A percentile compares a stretch with the other conserved stretches of the same genome.
Evolutionary conservation across 2,888 invertebrate species (phyloP).

Genomic region (Drosophila infuscata): DNA sequence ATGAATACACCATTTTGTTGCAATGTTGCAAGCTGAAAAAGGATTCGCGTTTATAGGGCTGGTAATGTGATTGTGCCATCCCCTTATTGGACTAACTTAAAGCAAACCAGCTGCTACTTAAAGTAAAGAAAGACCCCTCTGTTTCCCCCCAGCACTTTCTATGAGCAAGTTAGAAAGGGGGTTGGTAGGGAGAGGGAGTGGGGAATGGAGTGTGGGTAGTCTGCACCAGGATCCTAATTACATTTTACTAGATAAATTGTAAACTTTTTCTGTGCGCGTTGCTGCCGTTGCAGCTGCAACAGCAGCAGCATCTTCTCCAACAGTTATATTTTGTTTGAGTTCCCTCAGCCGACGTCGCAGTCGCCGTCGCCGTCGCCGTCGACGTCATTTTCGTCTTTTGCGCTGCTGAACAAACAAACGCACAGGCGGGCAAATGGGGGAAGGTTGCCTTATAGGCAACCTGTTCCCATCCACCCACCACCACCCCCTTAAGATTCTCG

Average conservation of each 20-base stretch:
- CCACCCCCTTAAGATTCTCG: not conserved
- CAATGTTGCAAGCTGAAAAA: not conserved
- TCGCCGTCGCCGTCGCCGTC: constrained; percentile 11
- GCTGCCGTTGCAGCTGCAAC: constrained; percentile 36
- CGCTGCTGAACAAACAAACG: constrained; percentile 58
- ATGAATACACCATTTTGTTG: not conserved
- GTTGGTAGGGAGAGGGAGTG: not conserved
- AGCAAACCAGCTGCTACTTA: constrained; percentile 61
- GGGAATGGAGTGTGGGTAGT: constrained; percentile 35
- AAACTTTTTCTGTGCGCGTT: constrained; percentile 78
- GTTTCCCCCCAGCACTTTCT: constrained; percentile 5
- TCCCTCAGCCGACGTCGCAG: constrained; percentile 58
- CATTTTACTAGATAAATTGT: constrained; percentile 84
- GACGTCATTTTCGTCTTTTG: constrained; percentile 56
- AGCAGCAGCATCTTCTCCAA: constrained; percentile 70
- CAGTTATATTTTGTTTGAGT: constrained; percentile 79
- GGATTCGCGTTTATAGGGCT: not conserved
- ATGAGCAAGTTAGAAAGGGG: not conserved
- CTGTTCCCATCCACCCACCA: not conserved
- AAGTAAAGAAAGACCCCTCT: constrained; percentile 46
- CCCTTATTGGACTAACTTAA: constrained; percentile 48
- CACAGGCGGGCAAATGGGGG: constrained; percentile 26
- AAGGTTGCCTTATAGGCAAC: constrained; percentile 1
- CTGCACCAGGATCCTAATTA: constrained; percentile 83
- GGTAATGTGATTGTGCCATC: constrained; percentile 48